These are phyloP conservation scores for Hydractinia symbiolongicarpus DNA, from an alignment of 30 jellyfish, hydroid and myxozoan genomes.

Conservation along the genomic window DNA sequence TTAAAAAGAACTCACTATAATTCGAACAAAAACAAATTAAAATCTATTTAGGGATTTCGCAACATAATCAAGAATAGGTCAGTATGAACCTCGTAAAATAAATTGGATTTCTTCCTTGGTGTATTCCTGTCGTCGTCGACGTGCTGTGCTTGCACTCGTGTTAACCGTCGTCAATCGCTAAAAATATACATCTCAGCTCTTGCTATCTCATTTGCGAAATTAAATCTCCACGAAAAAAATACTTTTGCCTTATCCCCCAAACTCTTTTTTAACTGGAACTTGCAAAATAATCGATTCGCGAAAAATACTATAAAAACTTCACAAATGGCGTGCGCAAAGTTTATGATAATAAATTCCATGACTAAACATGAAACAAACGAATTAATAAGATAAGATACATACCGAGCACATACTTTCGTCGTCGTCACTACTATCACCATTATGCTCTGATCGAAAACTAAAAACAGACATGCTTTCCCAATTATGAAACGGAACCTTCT, in stretches of 20 bases:
- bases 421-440: neutral
- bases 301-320: too few relatives aligned
- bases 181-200: neutral
- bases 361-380: too few relatives aligned
- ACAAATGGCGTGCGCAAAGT: too few relatives aligned
- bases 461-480: constrained; percentile 1
- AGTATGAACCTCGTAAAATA: constrained; percentile 2
- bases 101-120: constrained; percentile 13
- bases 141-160: neutral
- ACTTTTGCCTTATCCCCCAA: too few relatives aligned
- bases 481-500: neutral
- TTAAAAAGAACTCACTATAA: neutral
- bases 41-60: neutral
- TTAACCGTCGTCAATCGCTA: constrained; percentile 5
- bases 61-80: neutral
- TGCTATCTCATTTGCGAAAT: too few relatives aligned
- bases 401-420: constrained; percentile 4
- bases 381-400: neutral
- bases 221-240: too few relatives aligned
- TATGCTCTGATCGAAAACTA: constrained; percentile 9
- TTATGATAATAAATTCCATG: too few relatives aligned
- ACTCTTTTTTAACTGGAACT: too few relatives aligned
- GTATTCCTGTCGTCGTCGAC: constrained; percentile 20
- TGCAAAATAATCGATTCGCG: too few relatives aligned
- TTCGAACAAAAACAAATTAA: neutral